Evolutionary conservation across 2,888 invertebrate genomes (phyloP).

Genomic region (Theodoxus fluviatilis): DNA sequence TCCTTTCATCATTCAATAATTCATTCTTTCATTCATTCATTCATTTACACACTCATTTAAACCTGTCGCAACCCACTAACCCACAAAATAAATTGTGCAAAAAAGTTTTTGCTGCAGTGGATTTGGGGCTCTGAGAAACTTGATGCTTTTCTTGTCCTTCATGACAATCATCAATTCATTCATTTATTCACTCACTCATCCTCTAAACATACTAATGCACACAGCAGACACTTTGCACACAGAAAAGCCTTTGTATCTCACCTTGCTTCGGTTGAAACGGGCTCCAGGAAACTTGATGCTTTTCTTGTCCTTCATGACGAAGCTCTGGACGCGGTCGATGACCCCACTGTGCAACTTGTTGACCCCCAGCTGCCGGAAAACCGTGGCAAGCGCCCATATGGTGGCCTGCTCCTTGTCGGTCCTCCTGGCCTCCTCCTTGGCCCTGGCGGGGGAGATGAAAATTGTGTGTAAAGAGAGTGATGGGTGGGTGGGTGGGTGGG

Average conservation of each 20-base stretch:
- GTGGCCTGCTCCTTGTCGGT: slow-evolving; percentile 68
- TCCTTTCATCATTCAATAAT: too few relatives aligned
- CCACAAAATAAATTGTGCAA: slow-evolving; percentile 1
- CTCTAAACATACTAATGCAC: too few relatives aligned
- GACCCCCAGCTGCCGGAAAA: slow-evolving; percentile 80
- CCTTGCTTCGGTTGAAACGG: slow-evolving; percentile 39
- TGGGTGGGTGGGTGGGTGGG: neutral
- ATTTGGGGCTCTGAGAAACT: slow-evolving; percentile 29
- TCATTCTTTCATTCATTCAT: too few relatives aligned
- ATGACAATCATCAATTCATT: too few relatives aligned
- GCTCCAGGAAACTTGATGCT: slow-evolving; percentile 66
- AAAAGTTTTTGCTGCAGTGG: neutral
- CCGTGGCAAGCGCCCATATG: slow-evolving; percentile 81
- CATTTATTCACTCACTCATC: too few relatives aligned
- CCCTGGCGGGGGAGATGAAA: neutral
- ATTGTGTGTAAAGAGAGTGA: neutral
- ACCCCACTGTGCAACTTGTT: slow-evolving; percentile 70
- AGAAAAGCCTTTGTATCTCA: too few relatives aligned
- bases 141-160: slow-evolving; percentile 80
- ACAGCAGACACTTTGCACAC: too few relatives aligned
- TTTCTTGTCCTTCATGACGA: slow-evolving; percentile 85
- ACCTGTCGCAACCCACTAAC: too few relatives aligned
- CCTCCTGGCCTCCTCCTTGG: slow-evolving; percentile 23
- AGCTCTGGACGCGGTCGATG: slow-evolving; percentile 81
- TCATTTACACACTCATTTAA: too few relatives aligned